Base-by-base conservation (phyloP, 2,888 invertebrate species). In the Trichogramma evanescens region DNA sequence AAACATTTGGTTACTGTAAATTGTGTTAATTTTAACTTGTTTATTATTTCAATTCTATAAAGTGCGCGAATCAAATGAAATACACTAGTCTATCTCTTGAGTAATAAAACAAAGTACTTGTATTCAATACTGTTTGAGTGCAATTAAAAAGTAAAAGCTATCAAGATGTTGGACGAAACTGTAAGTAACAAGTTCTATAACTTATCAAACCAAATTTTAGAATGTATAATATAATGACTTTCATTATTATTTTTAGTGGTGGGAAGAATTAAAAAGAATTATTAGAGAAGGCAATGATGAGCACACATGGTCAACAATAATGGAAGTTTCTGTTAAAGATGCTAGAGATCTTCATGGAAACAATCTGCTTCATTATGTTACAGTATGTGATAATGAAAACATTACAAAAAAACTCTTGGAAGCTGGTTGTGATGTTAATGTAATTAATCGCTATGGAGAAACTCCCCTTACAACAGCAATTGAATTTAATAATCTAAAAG, bases 391-490 rank as follows among this genome's bases (percentile, higher is more conserved):
- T 13, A 53, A 58, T 40, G 58, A 53, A 9, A 4, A 10, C 5
- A 48, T 58, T n/a, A 40, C 39, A 39, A 54, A 10, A 6, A 48
- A 58, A 7, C 9, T 58, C 6, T 43, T 58, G 10, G 54, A 26
- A 13, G 50, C 45, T 8, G 54, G 50, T 10, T 59, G 54, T 5
- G 54, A 59, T 53, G 44, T 59, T 5, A 59, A 59, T 59, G 42
- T 45, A 40, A 50, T 45, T 50, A 59, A 59, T 45, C 53, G 44
- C 5, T 50, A 59, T 59, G 54, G 54, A 7, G 54, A 59, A 50
- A 59, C 54, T 9, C 54, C 54, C 13, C 45, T 59, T n/a, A 54
- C 54, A 44, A 42, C 10, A 44, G 58, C 58, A 38, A 44, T 58
- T 54, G 49, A 48, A 39, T 38, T 50, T 13, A 58, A 53, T 45